Base-by-base conservation (phyloP, 2,113 vertebrate species). In the Gobius niger region DNA sequence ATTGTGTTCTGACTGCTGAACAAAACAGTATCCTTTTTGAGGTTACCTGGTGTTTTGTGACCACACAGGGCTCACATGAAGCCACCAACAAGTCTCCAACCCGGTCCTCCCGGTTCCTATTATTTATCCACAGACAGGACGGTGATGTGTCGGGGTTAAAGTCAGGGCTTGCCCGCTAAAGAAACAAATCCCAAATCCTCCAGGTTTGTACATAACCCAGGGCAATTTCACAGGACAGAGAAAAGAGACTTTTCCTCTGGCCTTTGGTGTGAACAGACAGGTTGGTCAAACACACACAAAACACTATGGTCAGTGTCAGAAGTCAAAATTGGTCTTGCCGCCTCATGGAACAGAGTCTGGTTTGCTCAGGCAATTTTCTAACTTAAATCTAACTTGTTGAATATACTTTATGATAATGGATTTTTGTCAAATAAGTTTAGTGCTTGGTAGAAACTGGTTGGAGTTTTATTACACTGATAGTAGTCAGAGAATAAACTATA, bases 281-380 rank as follows among this genome's bases (percentile, higher is more conserved):
- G 47, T 70, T 70, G 67, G 69, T 67, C 81, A 60, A 77, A 87
- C 46, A 14, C 73, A 73, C 77, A 69, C 57, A 47, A 77, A 60
- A 56, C 75, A 82, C 76, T 73, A 59, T 71, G 67, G 75, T 68
- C 79, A 86, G 80, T 84, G 77, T 88, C 75, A 87, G 88, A 89
- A 87, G 88, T 88, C 84, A 88, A 75, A 88, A 89, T 85, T 88
- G 86, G 73, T 78, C 85, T 63, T 65, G 79, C 85, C 82, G 77
- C 78, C 66, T 75, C 4, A 34, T 67, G 59, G 77, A 77, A 78
- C 78, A 78, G 65, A 52, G 66, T 75, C 81, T 59, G 40, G 57
- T 60, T 60, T 42, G 42, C 15, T 42, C 9, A 41, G 42, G 57
- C 57, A 3, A 9, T n/a, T 44, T 44, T 60, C 56, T 42, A 4